Evolutionary conservation across 2,113 vertebrate genomes (phyloP).

Genomic region (Dolichallabes microphthalmus): DNA sequence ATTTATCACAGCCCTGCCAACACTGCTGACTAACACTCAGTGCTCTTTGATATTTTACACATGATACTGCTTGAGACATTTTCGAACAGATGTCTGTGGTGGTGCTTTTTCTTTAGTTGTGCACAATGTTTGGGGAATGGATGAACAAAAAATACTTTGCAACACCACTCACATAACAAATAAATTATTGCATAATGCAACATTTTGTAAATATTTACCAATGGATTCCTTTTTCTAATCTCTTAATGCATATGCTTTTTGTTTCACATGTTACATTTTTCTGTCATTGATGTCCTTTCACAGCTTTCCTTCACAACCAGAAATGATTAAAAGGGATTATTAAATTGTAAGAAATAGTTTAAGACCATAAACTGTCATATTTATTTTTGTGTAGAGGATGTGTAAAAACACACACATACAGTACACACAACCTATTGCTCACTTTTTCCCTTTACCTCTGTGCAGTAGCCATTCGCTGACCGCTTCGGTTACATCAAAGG

Average conservation of each 20-base stretch:
- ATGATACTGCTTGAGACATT: neutral
- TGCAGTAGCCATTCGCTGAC: slow-evolving; percentile 96
- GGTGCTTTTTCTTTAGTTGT: neutral
- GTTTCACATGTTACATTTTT: neutral
- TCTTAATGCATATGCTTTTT: neutral
- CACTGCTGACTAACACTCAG: slow-evolving; percentile 9
- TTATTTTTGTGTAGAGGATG: neutral
- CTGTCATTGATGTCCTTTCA: slow-evolving; percentile 3
- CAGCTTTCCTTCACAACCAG: neutral
- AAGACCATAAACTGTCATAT: neutral
- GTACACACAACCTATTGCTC: too few relatives aligned
- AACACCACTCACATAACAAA: neutral
- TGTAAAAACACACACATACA: neutral
- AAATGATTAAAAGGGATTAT: neutral
- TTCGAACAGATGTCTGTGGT: neutral
- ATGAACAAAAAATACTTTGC: neutral
- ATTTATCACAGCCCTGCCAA: slow-evolving; percentile 34
- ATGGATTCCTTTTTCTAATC: neutral
- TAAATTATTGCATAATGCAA: neutral
- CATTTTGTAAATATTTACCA: neutral
- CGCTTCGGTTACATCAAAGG: slow-evolving; percentile 93
- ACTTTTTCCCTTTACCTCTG: slow-evolving; percentile 79
- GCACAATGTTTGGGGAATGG: neutral
- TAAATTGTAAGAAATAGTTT: neutral
- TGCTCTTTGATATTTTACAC: neutral